A percentile compares a stretch with the other conserved stretches of the same genome.
These are phyloP conservation scores for Microplitis demolitor DNA, from an alignment of 1,140 invertebrate species.

Conservation along the genomic window DNA sequence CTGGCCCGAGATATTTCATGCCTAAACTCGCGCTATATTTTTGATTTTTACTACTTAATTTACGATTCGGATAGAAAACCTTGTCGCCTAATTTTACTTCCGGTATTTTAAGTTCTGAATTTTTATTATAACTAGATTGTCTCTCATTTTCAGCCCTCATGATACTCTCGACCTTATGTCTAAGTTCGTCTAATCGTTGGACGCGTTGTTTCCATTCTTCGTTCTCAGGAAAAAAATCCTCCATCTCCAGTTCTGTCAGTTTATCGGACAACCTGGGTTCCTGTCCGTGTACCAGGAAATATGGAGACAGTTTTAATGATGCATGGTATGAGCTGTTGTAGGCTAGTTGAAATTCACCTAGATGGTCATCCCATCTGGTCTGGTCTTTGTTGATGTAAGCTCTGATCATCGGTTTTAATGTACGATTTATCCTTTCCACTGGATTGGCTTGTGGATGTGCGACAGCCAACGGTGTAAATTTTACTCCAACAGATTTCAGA, in stretches of 20 bases:
- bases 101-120: no score
- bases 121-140: no score
- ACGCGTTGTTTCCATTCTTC: no score
- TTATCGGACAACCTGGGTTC: background rate
- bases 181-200: no score
- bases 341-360: background rate
- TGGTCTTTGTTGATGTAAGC: conserved; percentile 9
- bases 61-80: background rate
- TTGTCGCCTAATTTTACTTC: background rate
- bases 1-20: background rate
- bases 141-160: no score
- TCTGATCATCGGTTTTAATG: conserved; percentile 13
- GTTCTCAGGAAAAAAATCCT: no score
- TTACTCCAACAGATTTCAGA: background rate
- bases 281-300: background rate
- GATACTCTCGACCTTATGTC: no score
- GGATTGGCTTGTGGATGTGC: conserved; percentile 21
- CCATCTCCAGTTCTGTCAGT: no score
- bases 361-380: background rate
- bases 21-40: background rate
- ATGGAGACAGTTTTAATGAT: background rate
- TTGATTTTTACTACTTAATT: background rate
- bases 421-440: conserved; percentile 15
- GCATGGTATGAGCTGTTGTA: no score
- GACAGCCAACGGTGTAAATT: background rate